Percentiles rank a stretch among this genome's conserved stretches.
phyloP scores from a whole-genome alignment of 2,888 invertebrate genomes.

The Dascillus cervinus region DNA sequence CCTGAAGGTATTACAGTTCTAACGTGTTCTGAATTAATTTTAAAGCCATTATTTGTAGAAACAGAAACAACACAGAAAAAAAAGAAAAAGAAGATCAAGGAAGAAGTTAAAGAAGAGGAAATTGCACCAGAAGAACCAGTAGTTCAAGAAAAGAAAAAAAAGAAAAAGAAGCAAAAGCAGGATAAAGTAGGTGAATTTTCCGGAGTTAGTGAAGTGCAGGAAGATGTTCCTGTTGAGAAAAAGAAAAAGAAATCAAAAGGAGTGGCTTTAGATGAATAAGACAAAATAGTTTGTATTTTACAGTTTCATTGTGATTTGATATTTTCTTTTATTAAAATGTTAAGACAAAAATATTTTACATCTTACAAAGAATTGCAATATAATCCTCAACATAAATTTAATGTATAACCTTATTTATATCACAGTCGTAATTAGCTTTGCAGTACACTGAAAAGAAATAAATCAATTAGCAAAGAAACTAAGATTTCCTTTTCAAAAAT shows the following conservation, averaged over 20 bases:
- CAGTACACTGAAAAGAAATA: constrained; percentile 40
- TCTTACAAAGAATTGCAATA: too few relatives aligned
- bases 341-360: too few relatives aligned
- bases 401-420: constrained; percentile 18
- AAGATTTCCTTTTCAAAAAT: constrained; percentile 5
- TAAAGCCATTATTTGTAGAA: constrained; percentile 18
- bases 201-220: too few relatives aligned
- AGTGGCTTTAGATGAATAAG: neutral
- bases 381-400: too few relatives aligned
- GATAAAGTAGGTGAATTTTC: too few relatives aligned
- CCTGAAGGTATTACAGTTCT: constrained; percentile 12
- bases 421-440: constrained; percentile 43
- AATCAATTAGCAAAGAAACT: constrained; percentile 2
- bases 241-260: neutral
- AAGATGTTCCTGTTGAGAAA: neutral
- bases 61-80: constrained; percentile 16
- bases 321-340: too few relatives aligned
- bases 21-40: constrained; percentile 15
- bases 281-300: neutral
- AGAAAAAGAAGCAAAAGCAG: constrained; percentile 8
- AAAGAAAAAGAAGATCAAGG: constrained; percentile 16
- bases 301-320: too few relatives aligned
- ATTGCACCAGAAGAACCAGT: constrained; percentile 15
- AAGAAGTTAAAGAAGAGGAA: constrained; percentile 14
- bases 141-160: constrained; percentile 9